Percentiles rank a stretch among this genome's conserved stretches.
Evolutionary conservation across 2,888 invertebrate species (phyloP).

Genomic region (Coenonympha arcania): DNA sequence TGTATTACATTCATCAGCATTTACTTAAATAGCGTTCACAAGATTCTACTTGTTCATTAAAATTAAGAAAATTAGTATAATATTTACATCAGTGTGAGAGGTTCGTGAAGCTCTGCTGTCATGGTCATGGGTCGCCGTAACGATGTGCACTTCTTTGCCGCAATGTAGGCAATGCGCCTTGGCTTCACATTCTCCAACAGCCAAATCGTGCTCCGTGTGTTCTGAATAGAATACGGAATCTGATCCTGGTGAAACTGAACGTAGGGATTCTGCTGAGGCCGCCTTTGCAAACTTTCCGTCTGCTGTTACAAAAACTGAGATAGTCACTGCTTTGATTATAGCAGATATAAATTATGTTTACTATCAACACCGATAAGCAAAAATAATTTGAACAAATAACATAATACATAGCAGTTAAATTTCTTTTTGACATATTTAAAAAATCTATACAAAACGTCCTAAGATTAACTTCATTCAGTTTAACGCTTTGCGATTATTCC

Average conservation of each 20-base stretch:
- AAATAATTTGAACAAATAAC: background rate
- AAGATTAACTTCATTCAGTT: background rate
- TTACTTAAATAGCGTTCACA: too few relatives aligned
- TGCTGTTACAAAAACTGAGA: conserved; percentile 32
- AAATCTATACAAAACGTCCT: too few relatives aligned
- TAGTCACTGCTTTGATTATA: conserved; percentile 10
- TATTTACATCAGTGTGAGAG: conserved; percentile 62
- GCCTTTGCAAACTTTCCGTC: conserved; percentile 79
- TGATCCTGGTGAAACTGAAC: conserved; percentile 92
- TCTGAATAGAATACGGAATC: conserved; percentile 93
- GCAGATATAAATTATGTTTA: conserved; percentile 9
- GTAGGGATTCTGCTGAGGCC: conserved; percentile 87
- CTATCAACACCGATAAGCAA: conserved; percentile 6
- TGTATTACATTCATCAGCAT: too few relatives aligned
- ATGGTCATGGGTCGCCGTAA: conserved; percentile 67
- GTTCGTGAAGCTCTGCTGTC: conserved; percentile 60
- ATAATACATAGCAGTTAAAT: too few relatives aligned
- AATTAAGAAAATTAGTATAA: background rate
- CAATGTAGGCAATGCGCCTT: conserved; percentile 85
- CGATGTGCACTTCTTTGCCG: conserved; percentile 83
- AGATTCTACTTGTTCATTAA: too few relatives aligned
- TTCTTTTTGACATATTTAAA: too few relatives aligned
- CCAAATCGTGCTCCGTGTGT: conserved; percentile 74
- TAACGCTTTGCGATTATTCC: background rate
- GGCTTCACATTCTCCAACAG: conserved; percentile 71